Percentiles rank a stretch among this genome's conserved stretches.
Evolutionary conservation across 2,113 vertebrate species (phyloP).

Genomic region (Irena cyanogastra): DNA sequence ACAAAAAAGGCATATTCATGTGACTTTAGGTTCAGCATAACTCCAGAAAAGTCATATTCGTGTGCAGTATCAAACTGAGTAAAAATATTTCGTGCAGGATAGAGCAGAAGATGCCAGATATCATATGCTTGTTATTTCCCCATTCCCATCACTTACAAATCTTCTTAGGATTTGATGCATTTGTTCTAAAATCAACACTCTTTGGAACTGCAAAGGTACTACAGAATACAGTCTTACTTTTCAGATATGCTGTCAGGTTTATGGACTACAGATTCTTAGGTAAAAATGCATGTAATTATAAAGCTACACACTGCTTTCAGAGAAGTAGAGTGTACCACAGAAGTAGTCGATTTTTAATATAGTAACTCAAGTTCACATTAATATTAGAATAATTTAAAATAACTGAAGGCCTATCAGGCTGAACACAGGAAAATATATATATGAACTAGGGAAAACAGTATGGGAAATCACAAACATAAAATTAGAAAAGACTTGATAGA

Average conservation of each 20-base stretch:
- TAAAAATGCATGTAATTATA: background rate
- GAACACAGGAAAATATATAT: background rate
- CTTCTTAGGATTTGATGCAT: background rate
- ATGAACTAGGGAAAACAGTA: background rate
- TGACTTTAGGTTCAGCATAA: background rate
- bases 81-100: slow-evolving; percentile 51
- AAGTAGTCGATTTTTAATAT: background rate
- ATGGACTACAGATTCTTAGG: background rate
- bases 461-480: slow-evolving; percentile 80
- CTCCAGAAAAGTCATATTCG: background rate
- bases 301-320: background rate
- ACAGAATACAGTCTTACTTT: background rate
- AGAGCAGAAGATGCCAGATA: slow-evolving; percentile 59
- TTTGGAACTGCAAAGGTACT: background rate
- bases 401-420: background rate
- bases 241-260: background rate
- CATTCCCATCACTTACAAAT: slow-evolving; percentile 7
- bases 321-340: background rate
- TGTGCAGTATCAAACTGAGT: slow-evolving; percentile 8
- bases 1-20: slow-evolving; percentile 36
- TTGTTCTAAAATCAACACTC: background rate
- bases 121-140: slow-evolving; percentile 76
- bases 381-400: background rate
- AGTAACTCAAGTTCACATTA: background rate
- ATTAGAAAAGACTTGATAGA: slow-evolving; percentile 65